Conservation (phyloP, 2,888 invertebrate genomes). For the Chaetoderma sp. region DNA sequence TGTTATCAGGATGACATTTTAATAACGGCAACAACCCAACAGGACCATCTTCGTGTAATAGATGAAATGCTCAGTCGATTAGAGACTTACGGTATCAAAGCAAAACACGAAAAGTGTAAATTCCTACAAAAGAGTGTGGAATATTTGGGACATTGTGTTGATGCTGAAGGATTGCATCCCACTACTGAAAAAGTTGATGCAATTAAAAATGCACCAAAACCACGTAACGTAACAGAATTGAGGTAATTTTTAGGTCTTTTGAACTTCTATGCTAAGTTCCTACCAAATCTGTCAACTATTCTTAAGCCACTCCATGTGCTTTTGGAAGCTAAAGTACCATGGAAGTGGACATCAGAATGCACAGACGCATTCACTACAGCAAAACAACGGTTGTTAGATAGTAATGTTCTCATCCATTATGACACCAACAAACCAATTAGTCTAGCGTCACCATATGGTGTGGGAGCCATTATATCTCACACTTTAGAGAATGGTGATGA, state of each 20-base stretch:
- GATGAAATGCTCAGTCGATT: no score
- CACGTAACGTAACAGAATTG: conserved; percentile 42
- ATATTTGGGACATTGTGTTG: background rate
- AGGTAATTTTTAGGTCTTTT: conserved; percentile 35
- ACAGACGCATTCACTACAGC: conserved; percentile 28
- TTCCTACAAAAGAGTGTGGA: conserved; percentile 17
- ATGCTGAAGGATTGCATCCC: conserved; percentile 34
- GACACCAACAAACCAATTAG: conserved; percentile 47
- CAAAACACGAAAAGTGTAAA: no score
- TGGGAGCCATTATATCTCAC: conserved; percentile 45
- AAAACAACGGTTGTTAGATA: conserved; percentile 37
- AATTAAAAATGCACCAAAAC: conserved; percentile 43
- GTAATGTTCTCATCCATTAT: conserved; percentile 42
- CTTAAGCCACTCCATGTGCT: conserved; percentile 14
- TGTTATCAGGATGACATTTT: conserved; percentile 41
- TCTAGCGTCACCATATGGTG: conserved; percentile 60
- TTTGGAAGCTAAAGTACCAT: conserved; percentile 30
- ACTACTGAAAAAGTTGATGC: conserved; percentile 42
- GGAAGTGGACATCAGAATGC: conserved; percentile 26
- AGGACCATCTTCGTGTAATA: no score
- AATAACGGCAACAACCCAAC: no score
- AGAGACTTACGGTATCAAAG: no score
- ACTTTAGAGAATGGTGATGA: conserved; percentile 11
- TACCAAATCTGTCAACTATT: conserved; percentile 5
- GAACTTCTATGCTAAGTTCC: background rate